Base-by-base conservation (phyloP, 2,797 vertebrate species). In the Sebastes hopkinsi region DNA sequence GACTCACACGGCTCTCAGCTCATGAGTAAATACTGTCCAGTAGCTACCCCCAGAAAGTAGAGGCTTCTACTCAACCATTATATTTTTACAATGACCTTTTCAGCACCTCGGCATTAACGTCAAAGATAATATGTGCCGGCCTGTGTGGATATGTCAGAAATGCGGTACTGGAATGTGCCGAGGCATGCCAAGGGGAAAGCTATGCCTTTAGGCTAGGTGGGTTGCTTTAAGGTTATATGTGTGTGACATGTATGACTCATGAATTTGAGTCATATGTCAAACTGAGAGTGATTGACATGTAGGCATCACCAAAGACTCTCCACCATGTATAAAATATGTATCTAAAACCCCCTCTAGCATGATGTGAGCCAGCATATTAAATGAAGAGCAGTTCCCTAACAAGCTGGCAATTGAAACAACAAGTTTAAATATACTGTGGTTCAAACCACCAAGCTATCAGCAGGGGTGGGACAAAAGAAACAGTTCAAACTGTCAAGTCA, bases 11-110 rank as follows among this genome's bases (percentile, higher is more conserved):
- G 42, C 75, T 79, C 79, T 81, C 77, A 76, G 8, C 60, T 55
- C 32, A 76, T 78, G 67, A 73, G 30, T 62, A 75, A 77, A 52
- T 70, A 52, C 50, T n/a, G 50, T 52, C 50, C 82, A 80, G 72
- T 67, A 71, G 77, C 69, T 65, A 14, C 67, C 50, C 56, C 36
- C 55, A 60, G 62, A 67, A 74, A 38, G 23, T 30, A 58, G 32
- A 82, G 4, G 20, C 42, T 46, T 79, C 67, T 65, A 60, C 36
- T 79, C 54, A 22, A 32, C 18, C 59, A 75, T 85, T 89, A 85
- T 78, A 80, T 86, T 88, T 84, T 76, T 80, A 90, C 79, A 87
- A 90, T 90, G 83, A 92, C 84, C 86, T 92, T 92, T 92, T 93
- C 90, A 89, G 67, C 80, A 67, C 54, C 55, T 86, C 14, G 16